A percentile compares a stretch with the other conserved stretches of the same genome.
Conservation (phyloP, 2,888 invertebrate species). For the Polyommatus icarus region DNA sequence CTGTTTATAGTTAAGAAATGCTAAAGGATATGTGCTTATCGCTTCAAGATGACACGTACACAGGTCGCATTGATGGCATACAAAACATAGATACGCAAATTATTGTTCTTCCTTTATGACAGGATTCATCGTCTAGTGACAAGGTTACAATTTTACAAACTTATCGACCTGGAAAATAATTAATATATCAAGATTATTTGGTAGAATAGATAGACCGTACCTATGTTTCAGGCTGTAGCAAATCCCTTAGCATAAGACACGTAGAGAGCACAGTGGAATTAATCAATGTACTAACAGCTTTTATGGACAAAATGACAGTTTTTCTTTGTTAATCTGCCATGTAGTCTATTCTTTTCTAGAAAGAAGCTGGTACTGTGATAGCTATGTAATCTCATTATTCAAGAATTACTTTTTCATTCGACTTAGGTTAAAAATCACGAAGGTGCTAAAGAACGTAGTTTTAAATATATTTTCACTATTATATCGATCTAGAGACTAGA, state of each 20-base stretch:
- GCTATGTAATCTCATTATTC: background rate
- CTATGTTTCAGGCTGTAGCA: too few relatives aligned
- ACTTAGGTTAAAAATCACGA: background rate
- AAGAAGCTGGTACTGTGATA: too few relatives aligned
- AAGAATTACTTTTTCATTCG: background rate
- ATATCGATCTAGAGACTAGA: background rate
- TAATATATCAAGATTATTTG: too few relatives aligned
- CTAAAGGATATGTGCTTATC: constrained; percentile 46
- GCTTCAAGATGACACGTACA: constrained; percentile 40
- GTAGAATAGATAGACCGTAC: too few relatives aligned
- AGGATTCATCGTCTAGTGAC: background rate
- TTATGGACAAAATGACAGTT: too few relatives aligned
- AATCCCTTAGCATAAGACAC: too few relatives aligned
- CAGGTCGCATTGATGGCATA: background rate
- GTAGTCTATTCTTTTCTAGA: background rate
- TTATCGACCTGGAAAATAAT: background rate
- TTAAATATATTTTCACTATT: background rate
- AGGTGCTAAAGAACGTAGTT: background rate
- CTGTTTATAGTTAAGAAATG: constrained; percentile 29
- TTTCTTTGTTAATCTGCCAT: background rate
- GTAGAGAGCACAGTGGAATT: too few relatives aligned
- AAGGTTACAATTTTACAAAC: background rate
- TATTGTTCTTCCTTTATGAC: background rate
- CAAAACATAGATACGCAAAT: background rate
- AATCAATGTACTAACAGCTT: too few relatives aligned